phyloP scores from a whole-genome alignment of 2,113 vertebrate genomes.

The Paramormyrops kingsleyae region DNA sequence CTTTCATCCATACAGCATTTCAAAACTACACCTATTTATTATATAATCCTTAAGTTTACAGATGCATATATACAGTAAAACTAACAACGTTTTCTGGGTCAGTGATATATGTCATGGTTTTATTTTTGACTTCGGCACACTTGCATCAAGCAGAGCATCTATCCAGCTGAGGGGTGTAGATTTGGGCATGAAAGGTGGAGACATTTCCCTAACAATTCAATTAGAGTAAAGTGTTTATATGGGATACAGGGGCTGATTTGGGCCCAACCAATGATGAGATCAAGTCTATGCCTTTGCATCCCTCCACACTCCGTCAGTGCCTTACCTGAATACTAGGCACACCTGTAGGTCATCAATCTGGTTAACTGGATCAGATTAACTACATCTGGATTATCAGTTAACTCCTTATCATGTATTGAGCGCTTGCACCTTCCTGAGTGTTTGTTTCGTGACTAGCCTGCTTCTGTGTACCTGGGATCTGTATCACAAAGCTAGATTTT shows the following conservation, averaged over 20 bases:
- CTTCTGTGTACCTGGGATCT: neutral
- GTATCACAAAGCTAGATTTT: neutral
- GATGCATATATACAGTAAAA: neutral
- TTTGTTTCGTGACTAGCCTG: neutral
- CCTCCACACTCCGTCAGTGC: neutral
- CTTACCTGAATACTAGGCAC: neutral
- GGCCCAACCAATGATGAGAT: neutral
- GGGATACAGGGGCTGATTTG: neutral
- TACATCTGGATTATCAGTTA: neutral
- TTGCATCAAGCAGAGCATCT: neutral
- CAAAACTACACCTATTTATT: neutral
- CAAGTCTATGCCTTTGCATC: neutral
- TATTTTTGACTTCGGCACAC: neutral
- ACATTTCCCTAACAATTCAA: neutral
- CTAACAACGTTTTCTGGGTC: neutral
- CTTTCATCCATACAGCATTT: neutral
- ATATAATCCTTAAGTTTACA: neutral
- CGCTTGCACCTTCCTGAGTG: neutral
- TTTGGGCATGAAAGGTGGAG: neutral
- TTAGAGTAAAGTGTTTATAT: neutral
- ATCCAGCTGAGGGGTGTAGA: neutral
- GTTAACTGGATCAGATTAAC: neutral
- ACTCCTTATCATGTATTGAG: neutral
- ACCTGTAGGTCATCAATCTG: neutral
- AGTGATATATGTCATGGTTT: neutral